These are phyloP conservation scores for Mugil cephalus DNA, from an alignment of 2,113 vertebrate species.

Conservation along the genomic window DNA sequence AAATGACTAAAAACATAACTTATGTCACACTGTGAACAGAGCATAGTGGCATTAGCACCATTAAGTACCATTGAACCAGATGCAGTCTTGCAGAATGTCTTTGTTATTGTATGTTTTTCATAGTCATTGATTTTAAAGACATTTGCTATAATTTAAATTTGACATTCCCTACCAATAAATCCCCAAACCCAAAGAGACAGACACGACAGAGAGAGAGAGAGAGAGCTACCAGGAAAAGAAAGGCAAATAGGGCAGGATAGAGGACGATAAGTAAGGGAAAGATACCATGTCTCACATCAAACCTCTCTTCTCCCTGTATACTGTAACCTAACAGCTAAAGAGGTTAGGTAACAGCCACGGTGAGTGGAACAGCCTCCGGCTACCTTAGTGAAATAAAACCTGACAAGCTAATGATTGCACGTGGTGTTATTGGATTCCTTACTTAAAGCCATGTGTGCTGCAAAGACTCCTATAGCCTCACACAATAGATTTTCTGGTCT, in stretches of 20 bases:
- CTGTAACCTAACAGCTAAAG: constrained; percentile 40
- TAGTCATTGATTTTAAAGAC: not conserved
- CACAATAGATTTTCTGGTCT: constrained; percentile 59
- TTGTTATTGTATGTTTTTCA: not conserved
- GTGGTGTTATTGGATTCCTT: constrained; percentile 63
- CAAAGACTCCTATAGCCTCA: constrained; percentile 29
- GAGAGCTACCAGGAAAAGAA: not conserved
- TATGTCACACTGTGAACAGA: no score
- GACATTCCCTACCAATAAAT: not conserved
- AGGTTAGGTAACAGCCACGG: constrained; percentile 20
- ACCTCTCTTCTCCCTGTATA: not conserved
- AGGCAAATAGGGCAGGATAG: not conserved
- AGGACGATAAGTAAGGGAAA: not conserved
- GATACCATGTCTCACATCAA: constrained; percentile 3
- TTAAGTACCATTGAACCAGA: no score
- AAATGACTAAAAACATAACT: no score
- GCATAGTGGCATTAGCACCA: no score
- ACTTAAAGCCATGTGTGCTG: constrained; percentile 48
- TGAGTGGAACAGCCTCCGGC: constrained; percentile 29
- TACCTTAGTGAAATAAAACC: constrained; percentile 64
- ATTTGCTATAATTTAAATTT: not conserved
- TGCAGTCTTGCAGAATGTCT: not conserved
- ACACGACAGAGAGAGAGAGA: not conserved
- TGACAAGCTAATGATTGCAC: constrained; percentile 68
- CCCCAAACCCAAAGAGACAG: not conserved